Base-by-base conservation (phyloP, 1,140 invertebrate species). In the Neelides sp. region DNA sequence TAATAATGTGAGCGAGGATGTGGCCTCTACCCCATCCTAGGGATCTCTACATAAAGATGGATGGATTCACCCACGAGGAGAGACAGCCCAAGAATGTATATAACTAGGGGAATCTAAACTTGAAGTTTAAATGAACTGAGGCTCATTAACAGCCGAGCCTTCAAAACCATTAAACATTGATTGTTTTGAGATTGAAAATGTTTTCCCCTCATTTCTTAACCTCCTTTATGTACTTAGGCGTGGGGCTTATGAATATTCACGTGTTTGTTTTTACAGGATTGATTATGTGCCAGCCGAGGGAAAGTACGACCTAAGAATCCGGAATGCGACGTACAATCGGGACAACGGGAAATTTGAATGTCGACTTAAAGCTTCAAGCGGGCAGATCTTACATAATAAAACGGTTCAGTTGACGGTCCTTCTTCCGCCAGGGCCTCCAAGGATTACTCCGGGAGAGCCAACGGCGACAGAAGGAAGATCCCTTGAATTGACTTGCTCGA, bases 311-410 rank as follows among this genome's bases (percentile, higher is more conserved):
- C 72, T 94, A 58, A 73, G 82, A 62, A 89, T 94, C 56, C 75
- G 77, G 17, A 87, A 87, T 64, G 81, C 84, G 1, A 83, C 59
- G 12, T 59, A 92, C 69, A 83, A 83, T 61, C 73, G 85, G 1
- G 88, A 94, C 69, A 90, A 93, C 64, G 89, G 88, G 4, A 77
- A 80, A 54, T 93, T 92, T 69, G 86, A 90, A 69, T 94, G 89
- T 64, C 77, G 83, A 19, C 75, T 91, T 36, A 91, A 90, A 66
- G 81, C 81, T 22, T 84, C 85, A 10, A 85, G 80, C 8, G 88
- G 88, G 1, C 73, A 76, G 7, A 83, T 85, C 63, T 71, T 90
- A 19, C 85, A 89, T 69, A 78, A 80, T 47, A 84, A 89, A 66
- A 78, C 78, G 28, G 80, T 89, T 61, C 77, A 78, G 37, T 71